These are phyloP conservation scores for Lasioglossum leucozonium DNA, from an alignment of 2,888 invertebrate species.

Conservation along the genomic window DNA sequence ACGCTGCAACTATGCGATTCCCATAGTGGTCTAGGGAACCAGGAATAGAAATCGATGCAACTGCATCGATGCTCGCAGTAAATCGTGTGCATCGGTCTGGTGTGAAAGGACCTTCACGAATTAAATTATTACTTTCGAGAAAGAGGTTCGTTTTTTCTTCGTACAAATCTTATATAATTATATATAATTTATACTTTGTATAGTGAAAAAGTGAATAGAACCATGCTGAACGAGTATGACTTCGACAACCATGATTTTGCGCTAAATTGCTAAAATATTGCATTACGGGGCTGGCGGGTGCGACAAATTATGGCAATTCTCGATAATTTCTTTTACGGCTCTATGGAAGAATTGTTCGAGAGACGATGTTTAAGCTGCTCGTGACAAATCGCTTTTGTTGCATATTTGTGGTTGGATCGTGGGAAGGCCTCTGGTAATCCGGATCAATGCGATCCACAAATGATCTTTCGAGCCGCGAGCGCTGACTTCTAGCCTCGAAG, in stretches of 20 bases:
- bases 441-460: conserved; percentile 56
- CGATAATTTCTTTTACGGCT: neutral
- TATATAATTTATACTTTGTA: no score
- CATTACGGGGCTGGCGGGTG: neutral
- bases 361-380: neutral
- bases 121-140: no score
- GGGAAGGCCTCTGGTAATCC: conserved; percentile 53
- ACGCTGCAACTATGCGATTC: neutral
- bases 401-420: conserved; percentile 33
- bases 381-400: conserved; percentile 19
- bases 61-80: neutral
- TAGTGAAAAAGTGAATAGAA: no score
- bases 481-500: conserved; percentile 54
- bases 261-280: neutral
- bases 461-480: conserved; percentile 52
- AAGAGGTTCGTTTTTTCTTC: no score
- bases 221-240: neutral
- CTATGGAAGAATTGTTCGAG: neutral
- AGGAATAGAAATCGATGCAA: conserved; percentile 19
- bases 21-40: neutral
- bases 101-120: neutral
- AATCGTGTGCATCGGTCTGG: neutral
- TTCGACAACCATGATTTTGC: neutral
- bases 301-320: conserved; percentile 9
- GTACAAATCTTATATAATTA: no score